Percentiles rank a stretch among this genome's conserved stretches.
phyloP scores from a whole-genome alignment of 2,888 invertebrate species.

The Cephus runcator region DNA sequence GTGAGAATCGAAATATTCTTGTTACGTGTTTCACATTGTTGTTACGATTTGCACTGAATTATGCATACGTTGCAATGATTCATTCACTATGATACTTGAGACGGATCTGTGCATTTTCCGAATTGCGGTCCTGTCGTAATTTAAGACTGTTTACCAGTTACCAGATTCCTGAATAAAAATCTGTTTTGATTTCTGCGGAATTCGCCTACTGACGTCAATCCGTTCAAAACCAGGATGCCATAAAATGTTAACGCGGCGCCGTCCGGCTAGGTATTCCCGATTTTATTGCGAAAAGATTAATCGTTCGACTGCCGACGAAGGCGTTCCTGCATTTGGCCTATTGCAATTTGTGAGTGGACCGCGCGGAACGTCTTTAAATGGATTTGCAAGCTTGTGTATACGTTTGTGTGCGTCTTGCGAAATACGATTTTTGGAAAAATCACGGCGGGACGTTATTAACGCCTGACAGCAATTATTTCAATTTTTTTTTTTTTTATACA shows the following conservation, averaged over 20 bases:
- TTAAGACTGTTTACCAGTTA: slow-evolving; percentile 45
- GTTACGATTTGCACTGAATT: not conserved
- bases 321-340: not conserved
- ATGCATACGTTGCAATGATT: not conserved
- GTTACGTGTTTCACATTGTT: not conserved
- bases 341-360: not conserved
- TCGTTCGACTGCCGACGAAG: not conserved
- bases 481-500: not conserved
- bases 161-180: slow-evolving; percentile 47
- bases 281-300: slow-evolving; percentile 5
- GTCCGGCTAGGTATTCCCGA: slow-evolving; percentile 26
- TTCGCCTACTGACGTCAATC: slow-evolving; percentile 19
- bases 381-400: not conserved
- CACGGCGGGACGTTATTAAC: not conserved
- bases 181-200: slow-evolving; percentile 40
- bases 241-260: slow-evolving; percentile 45
- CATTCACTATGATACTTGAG: not conserved
- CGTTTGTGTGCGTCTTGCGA: not conserved
- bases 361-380: not conserved
- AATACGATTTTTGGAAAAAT: not conserved
- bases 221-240: slow-evolving; percentile 34
- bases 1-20: no score
- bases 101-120: not conserved
- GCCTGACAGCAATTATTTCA: not conserved
- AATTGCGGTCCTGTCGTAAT: slow-evolving; percentile 33